Conservation (phyloP, 2,113 vertebrate species). For the Siniperca knerii region DNA sequence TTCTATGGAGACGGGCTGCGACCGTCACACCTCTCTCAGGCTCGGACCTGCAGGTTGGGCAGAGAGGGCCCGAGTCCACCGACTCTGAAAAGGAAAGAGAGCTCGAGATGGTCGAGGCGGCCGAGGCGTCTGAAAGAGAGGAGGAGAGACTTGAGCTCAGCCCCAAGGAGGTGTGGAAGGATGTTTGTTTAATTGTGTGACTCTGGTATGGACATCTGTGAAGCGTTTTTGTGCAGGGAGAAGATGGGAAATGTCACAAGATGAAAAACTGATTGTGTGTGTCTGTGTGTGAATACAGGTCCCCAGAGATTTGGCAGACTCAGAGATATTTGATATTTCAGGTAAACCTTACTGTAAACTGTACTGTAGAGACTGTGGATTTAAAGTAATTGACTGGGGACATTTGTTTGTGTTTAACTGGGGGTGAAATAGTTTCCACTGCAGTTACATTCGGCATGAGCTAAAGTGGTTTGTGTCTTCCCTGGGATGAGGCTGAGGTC, state of each 20-base stretch:
- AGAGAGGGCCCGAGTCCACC: constrained; percentile 59
- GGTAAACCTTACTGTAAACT: constrained; percentile 49
- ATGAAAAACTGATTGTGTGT: constrained; percentile 15
- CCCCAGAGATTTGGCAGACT: constrained; percentile 39
- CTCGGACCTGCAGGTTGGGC: constrained; percentile 32
- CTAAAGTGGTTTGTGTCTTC: background rate
- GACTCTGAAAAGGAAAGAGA: constrained; percentile 64
- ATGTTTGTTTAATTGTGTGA: background rate
- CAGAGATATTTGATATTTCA: constrained; percentile 51
- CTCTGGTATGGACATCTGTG: background rate
- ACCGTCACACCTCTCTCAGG: constrained; percentile 55
- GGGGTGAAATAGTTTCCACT: background rate
- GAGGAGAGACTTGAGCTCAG: constrained; percentile 26
- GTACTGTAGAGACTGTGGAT: background rate
- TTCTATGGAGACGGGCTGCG: constrained; percentile 76
- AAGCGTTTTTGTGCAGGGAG: background rate
- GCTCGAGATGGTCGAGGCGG: background rate
- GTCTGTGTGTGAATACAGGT: constrained; percentile 52
- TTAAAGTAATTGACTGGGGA: background rate
- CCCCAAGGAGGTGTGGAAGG: constrained; percentile 49
- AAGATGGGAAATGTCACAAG: background rate
- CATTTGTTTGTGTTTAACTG: constrained; percentile 10
- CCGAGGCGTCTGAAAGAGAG: constrained; percentile 8
- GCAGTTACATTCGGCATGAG: background rate
- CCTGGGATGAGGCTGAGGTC: constrained; percentile 20